Evolutionary conservation across 2,113 vertebrate species (phyloP).

Genomic region (Corvus moneduloides): DNA sequence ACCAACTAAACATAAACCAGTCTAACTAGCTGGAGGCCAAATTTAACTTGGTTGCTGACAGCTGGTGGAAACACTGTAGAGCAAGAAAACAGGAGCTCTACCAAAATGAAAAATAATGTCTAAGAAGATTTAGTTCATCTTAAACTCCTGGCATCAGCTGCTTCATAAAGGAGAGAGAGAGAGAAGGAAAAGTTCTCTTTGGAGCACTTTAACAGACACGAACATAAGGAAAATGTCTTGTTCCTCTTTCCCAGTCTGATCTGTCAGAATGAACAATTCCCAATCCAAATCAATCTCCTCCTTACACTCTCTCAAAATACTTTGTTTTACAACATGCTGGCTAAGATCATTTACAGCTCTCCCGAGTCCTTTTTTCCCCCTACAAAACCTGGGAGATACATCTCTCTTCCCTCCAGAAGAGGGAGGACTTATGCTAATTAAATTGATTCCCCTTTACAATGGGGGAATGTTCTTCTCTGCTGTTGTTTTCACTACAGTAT

Average conservation of each 20-base stretch:
- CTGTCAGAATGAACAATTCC: not conserved
- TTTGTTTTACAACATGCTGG: not conserved
- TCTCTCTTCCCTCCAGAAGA: not conserved
- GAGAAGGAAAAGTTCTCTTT: not conserved
- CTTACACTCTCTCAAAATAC: not conserved
- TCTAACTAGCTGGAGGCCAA: not conserved
- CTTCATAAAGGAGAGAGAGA: not conserved
- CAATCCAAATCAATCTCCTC: not conserved
- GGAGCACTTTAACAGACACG: not conserved
- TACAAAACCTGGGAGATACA: not conserved
- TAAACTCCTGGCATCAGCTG: not conserved
- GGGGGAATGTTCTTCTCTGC: not conserved
- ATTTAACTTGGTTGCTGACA: not conserved
- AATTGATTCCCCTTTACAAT: not conserved
- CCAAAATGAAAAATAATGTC: not conserved
- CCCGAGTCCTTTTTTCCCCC: accelerated
- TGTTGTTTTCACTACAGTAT: not conserved
- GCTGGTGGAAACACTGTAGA: not conserved
- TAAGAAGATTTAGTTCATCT: not conserved
- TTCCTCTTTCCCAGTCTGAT: not conserved
- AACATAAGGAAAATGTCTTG: not conserved
- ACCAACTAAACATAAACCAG: not conserved
- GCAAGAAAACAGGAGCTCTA: not conserved
- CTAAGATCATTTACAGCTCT: not conserved
- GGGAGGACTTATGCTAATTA: not conserved